Base-by-base conservation (phyloP, 2,888 invertebrate genomes). In the Physocephala rufipes region DNA sequence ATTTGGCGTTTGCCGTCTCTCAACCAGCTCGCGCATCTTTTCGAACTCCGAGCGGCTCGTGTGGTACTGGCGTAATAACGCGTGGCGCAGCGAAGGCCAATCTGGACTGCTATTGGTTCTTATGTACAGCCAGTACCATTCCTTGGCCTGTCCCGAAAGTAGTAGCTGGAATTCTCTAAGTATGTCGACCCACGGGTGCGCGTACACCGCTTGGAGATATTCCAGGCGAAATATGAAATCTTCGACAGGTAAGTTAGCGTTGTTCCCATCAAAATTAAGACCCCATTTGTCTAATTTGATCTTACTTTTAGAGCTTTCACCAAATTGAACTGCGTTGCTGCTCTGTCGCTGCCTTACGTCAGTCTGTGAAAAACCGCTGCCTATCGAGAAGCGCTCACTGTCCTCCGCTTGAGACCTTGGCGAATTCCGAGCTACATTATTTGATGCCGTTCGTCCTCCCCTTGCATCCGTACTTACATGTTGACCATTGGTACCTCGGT, bases 181-280 rank as follows among this genome's bases (percentile, higher is more conserved):
- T 1, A 71, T 59, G 47, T 68, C 62, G 0, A 30, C 28, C 68
- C 64, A 68, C 1, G 58, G 59, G 16, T 65, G 66, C 9, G 45
- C 30, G 21, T 71, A 63, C 30, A 62, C 62, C 12, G 47, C 26
- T 24, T 71, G 71, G 2, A 68, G 45, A 16, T 49, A 30, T 24
- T 72, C 72, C 36, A 72, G 2, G 2, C 72, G 51, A 55, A 68
- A 72, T 1, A 68, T 64, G 21, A 72, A 72, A 59, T 72, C 71
- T 45, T 69, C 64, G 19, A 72, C 53, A 0, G 49, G 58, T 28
- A 69, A n/a, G 13, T 30, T 30, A 1, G 13, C 28, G 9, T 19
- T 53, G 13, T 62, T 66, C 4, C 71, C 73, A 58, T 73, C 67
- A 62, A 68, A 73, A 36, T 12, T 28, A 15, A 67, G 12, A 0